phyloP scores from a whole-genome alignment of 2,797 vertebrate species.

The Petrocephalus schoutedeni region DNA sequence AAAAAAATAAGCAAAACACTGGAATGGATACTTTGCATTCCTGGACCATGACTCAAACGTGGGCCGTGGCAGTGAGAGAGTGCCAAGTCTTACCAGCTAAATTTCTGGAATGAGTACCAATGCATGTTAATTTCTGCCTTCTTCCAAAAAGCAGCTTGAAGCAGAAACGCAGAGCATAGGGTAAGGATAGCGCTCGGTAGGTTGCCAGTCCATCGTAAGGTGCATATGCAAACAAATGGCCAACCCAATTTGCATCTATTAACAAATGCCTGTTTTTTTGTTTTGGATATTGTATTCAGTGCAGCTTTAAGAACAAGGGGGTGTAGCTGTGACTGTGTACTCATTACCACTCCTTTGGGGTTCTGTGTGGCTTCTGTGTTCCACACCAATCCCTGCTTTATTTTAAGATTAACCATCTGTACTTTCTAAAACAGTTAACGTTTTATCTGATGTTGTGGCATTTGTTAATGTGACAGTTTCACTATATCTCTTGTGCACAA shows the following conservation, averaged over 20 bases:
- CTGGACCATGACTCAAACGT: neutral
- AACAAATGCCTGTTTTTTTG: neutral
- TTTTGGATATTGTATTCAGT: neutral
- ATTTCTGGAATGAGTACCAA: neutral
- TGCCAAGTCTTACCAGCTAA: neutral
- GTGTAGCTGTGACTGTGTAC: neutral
- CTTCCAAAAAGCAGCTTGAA: neutral
- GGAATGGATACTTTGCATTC: neutral
- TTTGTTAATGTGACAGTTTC: neutral
- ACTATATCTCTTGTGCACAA: neutral
- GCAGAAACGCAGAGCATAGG: neutral
- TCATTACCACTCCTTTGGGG: neutral
- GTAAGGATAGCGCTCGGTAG: neutral
- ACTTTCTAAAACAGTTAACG: neutral
- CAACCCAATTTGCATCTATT: neutral
- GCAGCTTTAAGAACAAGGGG: neutral
- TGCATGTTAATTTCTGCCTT: neutral
- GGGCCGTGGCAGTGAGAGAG: neutral
- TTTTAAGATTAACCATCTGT: neutral
- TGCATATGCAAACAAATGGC: neutral
- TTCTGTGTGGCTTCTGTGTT: neutral
- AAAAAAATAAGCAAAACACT: neutral
- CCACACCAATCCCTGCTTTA: neutral
- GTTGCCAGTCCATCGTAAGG: neutral
- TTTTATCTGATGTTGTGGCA: neutral